Conservation (phyloP, 2,888 invertebrate genomes). For the Atrina japonica region DNA sequence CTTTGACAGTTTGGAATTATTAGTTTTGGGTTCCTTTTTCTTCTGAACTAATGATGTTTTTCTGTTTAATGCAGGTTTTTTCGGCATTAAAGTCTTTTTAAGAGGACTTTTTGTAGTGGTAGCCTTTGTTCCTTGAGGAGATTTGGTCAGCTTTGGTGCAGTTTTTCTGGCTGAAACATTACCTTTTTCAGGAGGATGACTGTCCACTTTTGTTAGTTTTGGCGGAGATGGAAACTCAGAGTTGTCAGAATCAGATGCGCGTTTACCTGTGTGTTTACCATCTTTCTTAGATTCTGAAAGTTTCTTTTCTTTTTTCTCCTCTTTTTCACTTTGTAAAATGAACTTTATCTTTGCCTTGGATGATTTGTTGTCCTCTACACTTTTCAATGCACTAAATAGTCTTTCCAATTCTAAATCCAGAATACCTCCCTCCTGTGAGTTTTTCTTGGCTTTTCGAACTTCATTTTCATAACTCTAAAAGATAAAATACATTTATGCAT, state of each 20-base stretch:
- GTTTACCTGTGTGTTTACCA: not conserved
- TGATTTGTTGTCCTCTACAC: slow-evolving; percentile 37
- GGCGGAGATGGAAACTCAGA: not conserved
- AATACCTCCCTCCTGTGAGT: slow-evolving; percentile 21
- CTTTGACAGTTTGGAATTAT: too few species aligned
- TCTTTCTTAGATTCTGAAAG: slow-evolving; percentile 12
- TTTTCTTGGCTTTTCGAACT: slow-evolving; percentile 42
- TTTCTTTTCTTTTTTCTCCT: slow-evolving; percentile 35
- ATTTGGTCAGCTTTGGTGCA: not conserved
- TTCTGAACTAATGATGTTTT: slow-evolving; percentile 3
- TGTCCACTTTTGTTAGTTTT: slow-evolving; percentile 16
- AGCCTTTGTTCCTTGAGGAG: not conserved
- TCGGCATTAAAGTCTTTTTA: slow-evolving; percentile 2
- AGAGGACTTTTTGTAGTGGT: slow-evolving; percentile 13
- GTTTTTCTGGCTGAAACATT: slow-evolving; percentile 23
- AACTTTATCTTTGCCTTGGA: slow-evolving; percentile 36
- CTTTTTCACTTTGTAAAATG: slow-evolving; percentile 14
- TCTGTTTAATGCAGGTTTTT: not conserved
- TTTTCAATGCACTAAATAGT: slow-evolving; percentile 38
- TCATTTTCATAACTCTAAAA: slow-evolving; percentile 53
- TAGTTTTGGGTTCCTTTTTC: too few species aligned
- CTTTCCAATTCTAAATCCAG: slow-evolving; percentile 43
- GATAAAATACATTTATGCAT: slow-evolving; percentile 2
- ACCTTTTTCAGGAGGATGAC: slow-evolving; percentile 4
- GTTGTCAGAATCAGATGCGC: not conserved